Evolutionary conservation across 2,797 vertebrate genomes (phyloP), one percentile per base, ranked within the genome.

Genomic region (Helicolenus hilgendorfi): DNA sequence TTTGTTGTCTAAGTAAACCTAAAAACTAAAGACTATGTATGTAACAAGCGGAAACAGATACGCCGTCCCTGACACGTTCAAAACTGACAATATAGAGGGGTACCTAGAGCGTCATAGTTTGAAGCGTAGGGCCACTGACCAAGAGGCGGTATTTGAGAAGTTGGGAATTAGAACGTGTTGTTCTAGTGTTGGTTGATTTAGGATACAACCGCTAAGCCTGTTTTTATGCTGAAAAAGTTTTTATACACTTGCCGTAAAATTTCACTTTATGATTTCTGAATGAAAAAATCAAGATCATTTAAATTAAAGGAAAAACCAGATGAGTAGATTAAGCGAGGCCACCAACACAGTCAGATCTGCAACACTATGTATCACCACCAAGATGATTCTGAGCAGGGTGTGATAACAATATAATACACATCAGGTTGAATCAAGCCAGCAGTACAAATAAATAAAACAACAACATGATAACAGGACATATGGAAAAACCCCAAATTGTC

Each of bases 81-180:
- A 49, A 49, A 49, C 41, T 49, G 15, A 49, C 15, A 18, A 7
- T 49, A 20, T 8, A 49, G 18, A 49, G 45, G 45, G 3, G 0
- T 0, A 49, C 45, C 45, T 49, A 49, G 11, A 49, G 45, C 7
- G 18, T 49, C 18, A 45, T 45, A 0, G 49, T 53, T 53, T 20
- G 18, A 53, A 53, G 49, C 8, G 4, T 53, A 20, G 0, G 20
- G 49, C 20, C 49, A 53, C 49, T 53, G 49, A 10, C 20, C 49
- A 53, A 0, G 20, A 0, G 18, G 49, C 7, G 8, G 20, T 0
- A 53, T 53, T 53, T 53, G 49, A 53, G 0, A n/a, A 55, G 20
- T 55, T 55, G 20, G 49, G 14, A 22, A 3, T 55, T n/a, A n/a
- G 9, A 55, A 55, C n/a, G 20, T 55, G 49, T 55, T 55, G 20